Base-by-base conservation (phyloP, 1,140 invertebrate genomes). In the Drosophila equinoxialis region DNA sequence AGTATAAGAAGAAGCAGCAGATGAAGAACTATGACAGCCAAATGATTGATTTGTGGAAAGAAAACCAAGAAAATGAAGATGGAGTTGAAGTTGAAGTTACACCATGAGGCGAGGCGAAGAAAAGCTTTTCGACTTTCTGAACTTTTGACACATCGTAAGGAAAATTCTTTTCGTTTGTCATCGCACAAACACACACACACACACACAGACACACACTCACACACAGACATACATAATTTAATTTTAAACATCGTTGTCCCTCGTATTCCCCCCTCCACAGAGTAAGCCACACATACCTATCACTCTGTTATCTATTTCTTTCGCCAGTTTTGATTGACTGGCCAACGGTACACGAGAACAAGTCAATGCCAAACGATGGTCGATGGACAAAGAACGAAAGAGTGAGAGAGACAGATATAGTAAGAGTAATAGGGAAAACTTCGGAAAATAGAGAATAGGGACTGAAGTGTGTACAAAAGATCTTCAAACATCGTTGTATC, bases 111-210 rank as follows among this genome's bases (percentile, higher is more conserved):
- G n/a, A 65, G 35, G 17, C 7, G 51, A 62, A 48, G 68, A 65
- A 75, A 75, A 75, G 68, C 74, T 76, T 69, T 45, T 45, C 68
- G 33, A 45, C 65, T 60, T 33, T 54, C 17, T 76, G 66, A 77
- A 77, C 66, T 77, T 77, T 77, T 77, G 74, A 77, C 74, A 77
- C 74, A 77, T 77, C 35, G 60, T 30, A 51, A 57, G 57, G 41
- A 70, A 83, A 77, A 77, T 80, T 80, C 71, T 89, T 87, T 89
- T 87, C 73, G 83, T 89, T 74, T 87, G 83, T 87, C 83, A 87
- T 87, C 83, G 77, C 80, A 77, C 17, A 51, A 2, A 48, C n/a
- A 48, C 45, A 20, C 17, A 51, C 17, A 23, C 45, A 11, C 45
- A 51, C 17, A 20, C 17, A 23, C 0, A 51, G 2, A 51, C 45